These are phyloP conservation scores for Caradrina kadenii DNA, from an alignment of 2,888 invertebrate species.

Conservation along the genomic window DNA sequence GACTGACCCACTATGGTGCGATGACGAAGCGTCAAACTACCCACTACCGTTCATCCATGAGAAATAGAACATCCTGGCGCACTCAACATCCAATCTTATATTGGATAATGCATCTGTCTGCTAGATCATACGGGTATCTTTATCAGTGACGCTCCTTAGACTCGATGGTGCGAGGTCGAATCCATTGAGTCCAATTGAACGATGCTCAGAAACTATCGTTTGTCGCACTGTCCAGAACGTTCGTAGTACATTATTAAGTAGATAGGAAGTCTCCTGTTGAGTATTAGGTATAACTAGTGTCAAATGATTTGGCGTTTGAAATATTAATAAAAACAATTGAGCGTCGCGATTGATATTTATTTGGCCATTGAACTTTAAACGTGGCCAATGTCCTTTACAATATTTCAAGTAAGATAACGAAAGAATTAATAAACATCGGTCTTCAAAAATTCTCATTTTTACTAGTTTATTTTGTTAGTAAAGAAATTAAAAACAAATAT, in stretches of 20 bases:
- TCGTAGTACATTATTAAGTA: conserved; percentile 54
- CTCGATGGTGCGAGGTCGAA: conserved; percentile 78
- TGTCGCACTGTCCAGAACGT: conserved; percentile 56
- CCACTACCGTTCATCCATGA: conserved; percentile 39
- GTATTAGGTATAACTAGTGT: conserved; percentile 28
- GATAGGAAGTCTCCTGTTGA: conserved; percentile 25
- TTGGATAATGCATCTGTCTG: conserved; percentile 59
- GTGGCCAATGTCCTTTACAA: background rate
- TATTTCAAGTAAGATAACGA: background rate
- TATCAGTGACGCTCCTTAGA: conserved; percentile 51
- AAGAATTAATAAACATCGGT: too few species aligned
- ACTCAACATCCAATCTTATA: conserved; percentile 55
- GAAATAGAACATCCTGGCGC: conserved; percentile 58
- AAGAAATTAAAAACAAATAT: too few species aligned
- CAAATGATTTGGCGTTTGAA: conserved; percentile 22
- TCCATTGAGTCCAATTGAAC: conserved; percentile 84
- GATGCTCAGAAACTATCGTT: conserved; percentile 69
- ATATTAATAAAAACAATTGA: conserved; percentile 22
- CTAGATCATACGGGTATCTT: conserved; percentile 64
- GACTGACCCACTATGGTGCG: conserved; percentile 8
- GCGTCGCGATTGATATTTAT: conserved; percentile 4
- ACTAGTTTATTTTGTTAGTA: too few species aligned
- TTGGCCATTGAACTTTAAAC: conserved; percentile 5
- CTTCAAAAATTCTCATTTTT: too few species aligned
- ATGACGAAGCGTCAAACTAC: conserved; percentile 33